Base-by-base conservation (phyloP, 2,797 vertebrate species). In the Danio aesculapii region DNA sequence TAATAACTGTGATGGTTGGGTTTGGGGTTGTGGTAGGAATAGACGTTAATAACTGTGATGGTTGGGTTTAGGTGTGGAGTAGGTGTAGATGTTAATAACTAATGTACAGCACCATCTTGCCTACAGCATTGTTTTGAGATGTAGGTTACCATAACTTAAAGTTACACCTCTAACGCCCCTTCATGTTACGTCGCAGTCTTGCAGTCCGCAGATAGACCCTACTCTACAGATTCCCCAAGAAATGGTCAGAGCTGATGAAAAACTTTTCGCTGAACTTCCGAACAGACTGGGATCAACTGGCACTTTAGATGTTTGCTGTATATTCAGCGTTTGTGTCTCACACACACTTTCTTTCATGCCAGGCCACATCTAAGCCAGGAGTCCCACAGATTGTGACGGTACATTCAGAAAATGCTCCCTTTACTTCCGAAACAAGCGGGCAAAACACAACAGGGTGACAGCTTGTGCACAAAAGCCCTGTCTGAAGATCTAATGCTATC, bases 361-460 rank as follows among this genome's bases (percentile, higher is more conserved):
- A 47, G 71, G 47, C 47, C 77, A 63, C 68, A 62, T 63, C 58
- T 63, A 71, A 79, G 39, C 39, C 30, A 30, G 30, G 30, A 71
- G 39, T 39, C 49, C 68, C 39, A 39, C 39, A 79, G 67, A 53
- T 62, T 71, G 77, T 71, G 57, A 63, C 58, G 47, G 39, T 47
- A 8, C 6, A 0, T 52, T 62, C 66, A 52, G 7, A 79, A 62
- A 47, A 72, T 64, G 49, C 69, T 70, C 19, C 17, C 59, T 73
- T 62, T 71, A 53, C 68, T 55, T 66, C 50, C 50, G 49, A 47
- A 72, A 72, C 68, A 71, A 63, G 57, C 5, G n/a, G 67, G 41
- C 58, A 17, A 63, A 64, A 64, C 78, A 73, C 69, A 57, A 44
- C 69, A 67, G 70, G 61, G 11, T 66, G 68, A 80, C 46, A 79